phyloP scores from a whole-genome alignment of 1,140 invertebrate species.

The Microplitis demolitor region DNA sequence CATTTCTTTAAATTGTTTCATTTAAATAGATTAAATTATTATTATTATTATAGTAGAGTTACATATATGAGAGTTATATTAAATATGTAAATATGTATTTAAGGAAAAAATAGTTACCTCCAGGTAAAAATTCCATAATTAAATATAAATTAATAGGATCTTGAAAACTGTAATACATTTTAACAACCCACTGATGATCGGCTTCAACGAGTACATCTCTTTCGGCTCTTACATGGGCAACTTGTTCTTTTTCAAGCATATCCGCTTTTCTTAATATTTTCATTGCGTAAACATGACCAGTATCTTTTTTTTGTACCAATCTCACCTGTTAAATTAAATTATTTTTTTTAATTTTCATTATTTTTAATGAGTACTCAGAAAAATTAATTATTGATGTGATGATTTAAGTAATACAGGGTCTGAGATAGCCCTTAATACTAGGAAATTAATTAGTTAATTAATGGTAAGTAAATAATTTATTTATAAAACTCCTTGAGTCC shows the following conservation, averaged over 20 bases:
- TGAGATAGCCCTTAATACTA: no score
- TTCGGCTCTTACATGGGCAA: constrained; percentile 98
- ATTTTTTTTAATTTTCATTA: no score
- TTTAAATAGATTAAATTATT: no score
- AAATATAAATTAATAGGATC: constrained; percentile 99
- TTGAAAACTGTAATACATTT: constrained; percentile 99
- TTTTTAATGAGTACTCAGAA: no score
- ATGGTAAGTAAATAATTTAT: no score
- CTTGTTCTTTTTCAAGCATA: constrained; percentile 99
- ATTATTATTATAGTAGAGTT: no score
- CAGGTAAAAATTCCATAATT: constrained; percentile 99
- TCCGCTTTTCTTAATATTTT: constrained; percentile 99
- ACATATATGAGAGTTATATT: neutral
- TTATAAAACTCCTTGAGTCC: no score
- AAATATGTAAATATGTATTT: neutral
- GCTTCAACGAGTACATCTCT: constrained; percentile 98
- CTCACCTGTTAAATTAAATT: constrained; percentile 71
- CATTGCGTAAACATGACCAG: constrained; percentile 99
- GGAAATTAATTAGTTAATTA: no score
- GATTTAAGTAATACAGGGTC: no score
- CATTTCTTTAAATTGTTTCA: no score
- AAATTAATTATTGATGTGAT: no score
- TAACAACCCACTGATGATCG: constrained; percentile 99
- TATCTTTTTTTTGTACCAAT: constrained; percentile 99
- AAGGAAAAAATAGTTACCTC: constrained; percentile 67